These are phyloP conservation scores for Phalera bucephala DNA, from an alignment of 2,888 invertebrate genomes.

Conservation along the genomic window DNA sequence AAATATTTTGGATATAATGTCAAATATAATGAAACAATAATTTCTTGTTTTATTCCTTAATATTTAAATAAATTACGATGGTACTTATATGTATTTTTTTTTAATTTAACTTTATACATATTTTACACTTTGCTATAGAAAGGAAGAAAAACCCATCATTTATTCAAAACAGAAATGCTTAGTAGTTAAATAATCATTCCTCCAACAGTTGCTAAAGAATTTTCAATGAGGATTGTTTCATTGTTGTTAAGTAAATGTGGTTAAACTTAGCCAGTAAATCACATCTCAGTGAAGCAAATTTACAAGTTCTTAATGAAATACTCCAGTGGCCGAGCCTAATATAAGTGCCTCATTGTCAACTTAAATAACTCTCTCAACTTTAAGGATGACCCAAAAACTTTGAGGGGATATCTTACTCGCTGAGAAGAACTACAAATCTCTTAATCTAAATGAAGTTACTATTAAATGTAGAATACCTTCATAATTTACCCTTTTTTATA, in stretches of 20 bases:
- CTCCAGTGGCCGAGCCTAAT: constrained; percentile 3
- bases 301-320: constrained; percentile 10
- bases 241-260: constrained; percentile 1
- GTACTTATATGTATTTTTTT: too few species aligned
- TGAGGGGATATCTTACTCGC: not conserved
- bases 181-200: not conserved
- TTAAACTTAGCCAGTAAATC: constrained; percentile 6
- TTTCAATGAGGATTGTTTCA: constrained; percentile 1
- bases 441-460: not conserved
- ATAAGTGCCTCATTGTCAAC: constrained; percentile 7
- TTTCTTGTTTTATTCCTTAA: too few species aligned
- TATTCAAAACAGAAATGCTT: not conserved
- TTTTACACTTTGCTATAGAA: not conserved
- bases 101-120: too few species aligned
- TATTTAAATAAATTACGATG: too few species aligned
- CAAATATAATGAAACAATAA: too few species aligned
- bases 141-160: not conserved
- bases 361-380: constrained; percentile 7
- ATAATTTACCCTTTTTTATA: too few species aligned
- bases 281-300: constrained; percentile 4
- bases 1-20: too few species aligned
- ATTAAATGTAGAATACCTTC: too few species aligned
- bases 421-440: not conserved
- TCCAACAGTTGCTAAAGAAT: not conserved
- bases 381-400: constrained; percentile 2